Base-by-base conservation (phyloP, 1,140 invertebrate species). In the Calephelis nemesis region DNA sequence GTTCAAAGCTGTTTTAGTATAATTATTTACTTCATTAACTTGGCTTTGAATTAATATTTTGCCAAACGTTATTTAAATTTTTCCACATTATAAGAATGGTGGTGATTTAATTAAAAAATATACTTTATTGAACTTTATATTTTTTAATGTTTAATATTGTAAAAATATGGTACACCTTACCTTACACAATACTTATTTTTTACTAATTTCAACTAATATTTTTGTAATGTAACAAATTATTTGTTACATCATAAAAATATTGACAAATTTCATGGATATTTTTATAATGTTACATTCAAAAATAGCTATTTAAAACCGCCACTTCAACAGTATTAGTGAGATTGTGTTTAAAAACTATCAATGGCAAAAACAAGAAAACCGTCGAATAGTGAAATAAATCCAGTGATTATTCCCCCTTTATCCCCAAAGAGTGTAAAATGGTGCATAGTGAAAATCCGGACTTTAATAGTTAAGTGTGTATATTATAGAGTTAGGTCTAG, bases 391-490 rank as follows among this genome's bases (percentile, higher is more conserved):
- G 42, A 47, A 10, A 30, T 4, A 47, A 63, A n/a, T 47, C 64
- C 64, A 66, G 69, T 65, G 65, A 68, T 58, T 39, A 60, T 50
- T 49, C 47, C 54, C 54, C 54, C 11, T 58, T 39, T 45, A 7
- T 30, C 54, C 70, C 76, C 78, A 74, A 77, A 79, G 72, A 78
- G 63, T 64, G 60, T 52, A 65, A 49, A 68, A 73, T 76, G 74
- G 80, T 78, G 80, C 76, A 78, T 76, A 81, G 81, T 75, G 78
- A 75, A 65, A 47, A 77, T 50, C 50, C 52, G 81, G 77, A 84
- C 84, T 77, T 64, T 76, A 72, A 52, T 76, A 76, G 65, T 62
- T 87, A 87, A 85, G 81, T 76, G 80, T 87, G 83, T 85, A 87
- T 84, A 81, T 80, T 85, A 74, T 79, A 82, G 64, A 50, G 49